Conservation (phyloP, 2,888 invertebrate species). For the Cheilosia urbana region DNA sequence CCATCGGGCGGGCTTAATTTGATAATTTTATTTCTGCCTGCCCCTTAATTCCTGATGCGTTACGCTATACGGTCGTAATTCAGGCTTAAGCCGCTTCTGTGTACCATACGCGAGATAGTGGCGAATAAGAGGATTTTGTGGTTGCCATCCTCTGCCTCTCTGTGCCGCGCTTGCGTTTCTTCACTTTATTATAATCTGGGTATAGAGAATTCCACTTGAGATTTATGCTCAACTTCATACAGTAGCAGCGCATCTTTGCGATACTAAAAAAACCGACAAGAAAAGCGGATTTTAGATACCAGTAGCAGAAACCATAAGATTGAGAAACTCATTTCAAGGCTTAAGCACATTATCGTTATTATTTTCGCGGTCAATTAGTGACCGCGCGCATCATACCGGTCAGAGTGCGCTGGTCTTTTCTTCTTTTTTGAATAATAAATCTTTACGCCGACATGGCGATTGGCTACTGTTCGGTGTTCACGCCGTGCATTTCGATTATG, state of each 20-base stretch:
- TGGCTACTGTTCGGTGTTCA: constrained; percentile 65
- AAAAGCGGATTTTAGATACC: constrained; percentile 65
- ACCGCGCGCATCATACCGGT: constrained; percentile 58
- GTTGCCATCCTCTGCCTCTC: constrained; percentile 4
- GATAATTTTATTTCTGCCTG: constrained; percentile 62
- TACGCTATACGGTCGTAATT: constrained; percentile 55
- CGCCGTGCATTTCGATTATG: constrained; percentile 66
- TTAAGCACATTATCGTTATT: constrained; percentile 75
- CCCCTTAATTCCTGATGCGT: constrained; percentile 51
- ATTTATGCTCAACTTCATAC: constrained; percentile 60
- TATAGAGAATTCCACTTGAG: constrained; percentile 34
- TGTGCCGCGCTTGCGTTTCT: neutral
- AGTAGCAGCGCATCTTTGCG: constrained; percentile 34
- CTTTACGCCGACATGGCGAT: constrained; percentile 67
- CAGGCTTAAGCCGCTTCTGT: constrained; percentile 56
- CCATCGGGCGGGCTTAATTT: constrained; percentile 56
- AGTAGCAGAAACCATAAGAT: constrained; percentile 72
- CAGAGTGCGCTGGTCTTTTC: constrained; percentile 16
- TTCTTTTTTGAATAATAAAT: constrained; percentile 64
- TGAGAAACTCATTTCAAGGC: constrained; percentile 75
- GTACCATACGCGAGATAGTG: constrained; percentile 14
- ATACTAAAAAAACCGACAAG: constrained; percentile 5
- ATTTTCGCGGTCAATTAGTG: constrained; percentile 76
- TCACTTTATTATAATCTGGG: constrained; percentile 32
- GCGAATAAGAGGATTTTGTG: constrained; percentile 65